phyloP scores from a whole-genome alignment of 2,113 vertebrate species.

The Cynopterus brachyotis region DNA sequence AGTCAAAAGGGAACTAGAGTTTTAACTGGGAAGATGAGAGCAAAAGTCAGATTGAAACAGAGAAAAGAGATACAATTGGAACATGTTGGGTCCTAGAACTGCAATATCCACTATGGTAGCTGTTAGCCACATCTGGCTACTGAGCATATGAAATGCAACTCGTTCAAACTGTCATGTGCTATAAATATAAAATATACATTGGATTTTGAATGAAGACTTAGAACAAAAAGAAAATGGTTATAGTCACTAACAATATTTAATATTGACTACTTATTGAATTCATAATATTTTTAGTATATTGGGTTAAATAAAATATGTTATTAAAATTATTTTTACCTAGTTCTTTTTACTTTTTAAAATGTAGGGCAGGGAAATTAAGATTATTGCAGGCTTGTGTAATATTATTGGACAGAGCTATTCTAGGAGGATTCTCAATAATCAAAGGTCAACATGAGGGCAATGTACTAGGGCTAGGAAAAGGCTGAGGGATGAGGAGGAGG shows the following conservation, averaged over 20 bases:
- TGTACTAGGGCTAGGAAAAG: background rate
- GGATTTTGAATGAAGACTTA: background rate
- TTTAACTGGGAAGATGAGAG: background rate
- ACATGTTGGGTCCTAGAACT: background rate
- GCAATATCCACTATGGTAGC: background rate
- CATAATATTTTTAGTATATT: background rate
- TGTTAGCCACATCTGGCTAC: background rate
- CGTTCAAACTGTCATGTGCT: background rate
- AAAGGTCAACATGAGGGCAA: background rate
- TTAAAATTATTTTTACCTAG: background rate
- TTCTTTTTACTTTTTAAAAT: conserved; percentile 4
- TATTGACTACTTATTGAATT: background rate
- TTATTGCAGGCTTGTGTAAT: background rate
- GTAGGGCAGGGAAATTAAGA: background rate
- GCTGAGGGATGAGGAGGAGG: background rate
- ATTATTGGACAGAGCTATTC: background rate
- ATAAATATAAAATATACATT: background rate
- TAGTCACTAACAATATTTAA: conserved; percentile 12
- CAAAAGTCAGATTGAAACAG: background rate
- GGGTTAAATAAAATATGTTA: background rate
- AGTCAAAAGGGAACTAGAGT: background rate
- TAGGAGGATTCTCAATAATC: background rate
- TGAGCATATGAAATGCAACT: background rate
- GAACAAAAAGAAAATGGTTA: background rate
- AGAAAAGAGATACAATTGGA: background rate